These are phyloP conservation scores for Fistularia commersonii DNA, from an alignment of 2,797 vertebrate genomes.

Conservation along the genomic window DNA sequence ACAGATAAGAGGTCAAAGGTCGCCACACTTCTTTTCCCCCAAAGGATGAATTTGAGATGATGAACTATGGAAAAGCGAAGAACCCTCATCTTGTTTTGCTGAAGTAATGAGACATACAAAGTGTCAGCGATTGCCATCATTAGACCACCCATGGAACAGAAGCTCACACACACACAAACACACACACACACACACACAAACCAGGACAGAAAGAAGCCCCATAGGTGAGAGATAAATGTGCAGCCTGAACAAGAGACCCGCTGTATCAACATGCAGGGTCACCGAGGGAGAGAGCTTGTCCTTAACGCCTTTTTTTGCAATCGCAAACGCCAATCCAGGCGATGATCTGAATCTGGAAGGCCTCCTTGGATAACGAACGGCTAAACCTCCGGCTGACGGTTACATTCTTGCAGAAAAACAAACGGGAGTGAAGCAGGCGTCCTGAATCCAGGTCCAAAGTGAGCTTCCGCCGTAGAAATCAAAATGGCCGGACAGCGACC, in stretches of 20 bases:
- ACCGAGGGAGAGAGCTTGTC: constrained; percentile 18
- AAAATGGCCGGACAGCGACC: too few relatives aligned
- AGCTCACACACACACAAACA: constrained; percentile 5
- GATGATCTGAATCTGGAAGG: constrained; percentile 23
- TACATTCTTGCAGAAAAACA: not conserved
- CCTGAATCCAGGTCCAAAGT: not conserved
- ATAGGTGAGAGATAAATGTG: constrained; percentile 29
- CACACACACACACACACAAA: constrained; percentile 17
- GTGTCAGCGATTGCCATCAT: constrained; percentile 12
- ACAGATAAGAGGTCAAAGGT: constrained; percentile 25
- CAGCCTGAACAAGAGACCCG: constrained; percentile 24
- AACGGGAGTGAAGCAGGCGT: not conserved
- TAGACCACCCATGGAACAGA: constrained; percentile 40
- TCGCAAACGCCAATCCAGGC: constrained; percentile 36
- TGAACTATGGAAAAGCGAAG: constrained; percentile 12
- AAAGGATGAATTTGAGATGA: constrained; percentile 15
- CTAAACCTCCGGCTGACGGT: constrained; percentile 6
- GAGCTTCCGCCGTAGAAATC: not conserved
- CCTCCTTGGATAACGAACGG: constrained; percentile 33
- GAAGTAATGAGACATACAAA: constrained; percentile 10
- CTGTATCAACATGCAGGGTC: constrained; percentile 35
- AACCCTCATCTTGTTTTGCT: constrained; percentile 12
- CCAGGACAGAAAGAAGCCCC: constrained; percentile 23
- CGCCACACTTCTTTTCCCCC: constrained; percentile 12
- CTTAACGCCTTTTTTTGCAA: constrained; percentile 16